A percentile compares a stretch with the other conserved stretches of the same genome.
These are phyloP conservation scores for Callyntrura guangdongensis DNA, from an alignment of 2,888 invertebrate species.

Conservation along the genomic window DNA sequence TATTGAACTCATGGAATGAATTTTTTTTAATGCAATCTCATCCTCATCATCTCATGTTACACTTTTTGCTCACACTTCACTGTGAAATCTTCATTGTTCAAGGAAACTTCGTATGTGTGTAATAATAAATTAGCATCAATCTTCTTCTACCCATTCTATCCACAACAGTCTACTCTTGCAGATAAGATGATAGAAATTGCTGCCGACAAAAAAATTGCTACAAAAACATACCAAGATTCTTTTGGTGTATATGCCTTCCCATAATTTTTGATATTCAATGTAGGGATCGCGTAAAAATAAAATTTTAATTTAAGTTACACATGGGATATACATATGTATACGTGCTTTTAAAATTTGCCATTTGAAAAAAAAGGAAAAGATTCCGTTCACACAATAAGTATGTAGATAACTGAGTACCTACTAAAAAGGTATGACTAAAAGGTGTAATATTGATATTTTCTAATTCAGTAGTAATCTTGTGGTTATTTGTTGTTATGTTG, in stretches of 20 bases:
- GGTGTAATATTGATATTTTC: background rate
- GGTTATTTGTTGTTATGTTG: background rate
- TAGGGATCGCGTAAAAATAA: background rate
- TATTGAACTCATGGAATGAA: slow-evolving; percentile 72
- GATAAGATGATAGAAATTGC: slow-evolving; percentile 1
- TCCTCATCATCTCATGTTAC: slow-evolving; percentile 65
- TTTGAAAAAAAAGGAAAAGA: too few relatives aligned
- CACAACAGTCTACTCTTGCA: background rate
- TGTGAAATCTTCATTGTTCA: slow-evolving; percentile 68
- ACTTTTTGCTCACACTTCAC: slow-evolving; percentile 68
- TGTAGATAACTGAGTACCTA: background rate
- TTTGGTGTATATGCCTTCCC: background rate
- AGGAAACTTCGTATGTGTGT: slow-evolving; percentile 59
- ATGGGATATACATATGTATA: too few relatives aligned
- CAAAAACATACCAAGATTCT: background rate
- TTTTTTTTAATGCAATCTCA: slow-evolving; percentile 48
- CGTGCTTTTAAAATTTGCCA: too few relatives aligned
- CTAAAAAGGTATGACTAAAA: too few relatives aligned
- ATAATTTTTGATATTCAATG: slow-evolving; percentile 3
- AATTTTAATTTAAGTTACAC: background rate
- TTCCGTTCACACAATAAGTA: too few relatives aligned
- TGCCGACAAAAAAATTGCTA: background rate
- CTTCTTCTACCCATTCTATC: background rate
- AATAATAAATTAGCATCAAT: slow-evolving; percentile 41
- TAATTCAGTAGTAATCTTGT: background rate